Evolutionary conservation across 2,113 vertebrate species (phyloP), one percentile per base, ranked within the genome.

Genomic region (Dasyurus viverrinus): DNA sequence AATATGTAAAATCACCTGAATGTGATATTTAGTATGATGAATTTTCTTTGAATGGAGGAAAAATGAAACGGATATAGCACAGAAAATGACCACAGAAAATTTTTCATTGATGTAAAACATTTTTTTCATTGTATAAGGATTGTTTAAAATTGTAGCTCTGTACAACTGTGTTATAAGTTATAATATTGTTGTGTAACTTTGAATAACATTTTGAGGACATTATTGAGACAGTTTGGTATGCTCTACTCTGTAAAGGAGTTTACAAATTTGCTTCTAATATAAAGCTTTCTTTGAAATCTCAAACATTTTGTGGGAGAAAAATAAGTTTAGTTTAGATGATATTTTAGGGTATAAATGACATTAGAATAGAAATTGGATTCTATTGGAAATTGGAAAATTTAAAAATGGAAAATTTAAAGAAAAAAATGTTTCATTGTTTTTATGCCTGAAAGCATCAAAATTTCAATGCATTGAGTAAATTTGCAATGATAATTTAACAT

Each of bases 401-500:
- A 47, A 47, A 47, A 47, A 47, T 47, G 47, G 47, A 47, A 47
- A 47, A 47, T 47, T 60, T n/a, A 91, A 52, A 2, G 57, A 27
- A 12, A 89, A 22, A 96, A 54, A 46, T 0, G 52, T 47, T 54
- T 52, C n/a, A 0, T 89, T 16, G 0, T 55, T 96, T 95, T 68
- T n/a, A 89, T 84, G 48, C 14, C 54, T 48, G 50, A 93, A 95
- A 91, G 2, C 89, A 94, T 89, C n/a, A 95, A 93, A 89, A n/a
- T 23, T 55, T 89, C 52, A 68, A 47, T 91, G 4, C 2, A 57
- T 5, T 22, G 91, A 68, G 47, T 89, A 10, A 76, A 48, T 89
- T 89, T 91, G 55, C 90, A 50, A 30, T 92, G 26, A 90, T 2
- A 94, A 0, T 91, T 53, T 91, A 95, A 60, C 93, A 93, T 94